A percentile compares a stretch with the other conserved stretches of the same genome.
phyloP scores from a whole-genome alignment of 2,113 vertebrate genomes.

The Aptenodytes forsteri region DNA sequence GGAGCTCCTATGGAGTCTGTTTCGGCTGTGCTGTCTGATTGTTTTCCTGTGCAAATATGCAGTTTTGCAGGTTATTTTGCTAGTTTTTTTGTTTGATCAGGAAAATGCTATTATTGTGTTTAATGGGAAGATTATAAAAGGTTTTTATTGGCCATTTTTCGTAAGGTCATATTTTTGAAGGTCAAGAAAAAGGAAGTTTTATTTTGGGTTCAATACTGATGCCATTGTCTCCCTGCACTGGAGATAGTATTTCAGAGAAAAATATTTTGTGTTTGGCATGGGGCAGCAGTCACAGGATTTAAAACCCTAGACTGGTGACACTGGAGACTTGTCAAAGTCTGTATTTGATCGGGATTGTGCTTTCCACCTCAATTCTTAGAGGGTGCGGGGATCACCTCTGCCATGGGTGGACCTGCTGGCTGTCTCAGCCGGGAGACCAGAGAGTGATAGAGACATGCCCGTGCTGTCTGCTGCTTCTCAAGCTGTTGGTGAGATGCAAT shows the following conservation, averaged over 20 bases:
- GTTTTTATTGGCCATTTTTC: not conserved
- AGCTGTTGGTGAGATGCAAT: not conserved
- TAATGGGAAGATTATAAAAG: not conserved
- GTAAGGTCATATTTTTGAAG: not conserved
- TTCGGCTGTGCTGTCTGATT: slow-evolving; percentile 21
- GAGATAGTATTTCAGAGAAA: not conserved
- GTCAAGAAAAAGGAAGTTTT: not conserved
- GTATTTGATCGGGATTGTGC: not conserved
- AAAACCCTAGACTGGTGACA: not conserved
- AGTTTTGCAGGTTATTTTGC: slow-evolving; percentile 37
- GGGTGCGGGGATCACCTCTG: not conserved
- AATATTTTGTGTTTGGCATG: not conserved
- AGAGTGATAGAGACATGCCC: rapidly evolving
- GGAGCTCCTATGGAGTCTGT: slow-evolving; percentile 18
- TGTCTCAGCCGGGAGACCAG: not conserved
- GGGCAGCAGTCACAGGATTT: not conserved
- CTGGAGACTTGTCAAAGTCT: not conserved
- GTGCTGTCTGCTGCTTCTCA: not conserved
- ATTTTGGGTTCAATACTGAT: not conserved
- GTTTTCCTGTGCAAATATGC: slow-evolving; percentile 36
- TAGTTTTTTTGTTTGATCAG: not conserved
- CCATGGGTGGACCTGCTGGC: not conserved
- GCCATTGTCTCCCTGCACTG: not conserved
- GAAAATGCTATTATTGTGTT: not conserved
- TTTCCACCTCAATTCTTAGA: not conserved